Base-by-base conservation (phyloP, 2,888 invertebrate genomes). In the Caenorhabditis sp. region DNA sequence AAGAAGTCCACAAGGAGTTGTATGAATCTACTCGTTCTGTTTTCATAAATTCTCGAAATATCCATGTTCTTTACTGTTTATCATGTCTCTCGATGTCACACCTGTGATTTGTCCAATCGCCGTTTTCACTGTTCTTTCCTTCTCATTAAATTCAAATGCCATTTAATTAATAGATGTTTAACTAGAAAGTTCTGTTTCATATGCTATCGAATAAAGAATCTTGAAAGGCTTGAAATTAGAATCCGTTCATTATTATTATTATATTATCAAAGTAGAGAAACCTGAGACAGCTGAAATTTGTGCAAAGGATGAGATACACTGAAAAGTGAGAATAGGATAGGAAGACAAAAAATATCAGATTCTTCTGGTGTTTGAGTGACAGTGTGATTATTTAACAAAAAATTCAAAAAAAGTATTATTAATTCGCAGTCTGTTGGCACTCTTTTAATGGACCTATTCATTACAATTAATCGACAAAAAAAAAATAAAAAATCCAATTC, bases 291-390 rank as follows among this genome's bases (percentile, higher is more conserved):
- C 26, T 22, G 35, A 77, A 77, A 77, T 54, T 77, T 69, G 77
- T 70, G 77, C 77, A 69, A 77, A 63, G 41, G 12, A n/a, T 77
- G 77, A 77, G 77, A 77, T 77, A 69, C 77, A 77, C 61, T 76
- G 68, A 59, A 76, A 76, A n/a, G n/a, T 47, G 28, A 56, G 19
- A 58, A 49, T 58, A 54, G 24, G 56, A 47, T 28, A n/a, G n/a
- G 4, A 22, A 70, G 49, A 61, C 59, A 59, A 28, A 24, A 35
- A 63, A 14, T 7, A 63, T 56, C 35, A 22, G 44, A 74, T 19
- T 63, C 49, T 54, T 38, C 28, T 56, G 38, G n/a, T n/a, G n/a
- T n/a, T n/a, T n/a, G n/a, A n/a, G n/a, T n/a, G n/a, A n/a, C n/a
- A n/a, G n/a, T n/a, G n/a, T n/a, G n/a, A n/a, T n/a, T n/a, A n/a